Evolutionary conservation across 1,140 invertebrate genomes (phyloP).

Genomic region (Trinorchestia longiramus): DNA sequence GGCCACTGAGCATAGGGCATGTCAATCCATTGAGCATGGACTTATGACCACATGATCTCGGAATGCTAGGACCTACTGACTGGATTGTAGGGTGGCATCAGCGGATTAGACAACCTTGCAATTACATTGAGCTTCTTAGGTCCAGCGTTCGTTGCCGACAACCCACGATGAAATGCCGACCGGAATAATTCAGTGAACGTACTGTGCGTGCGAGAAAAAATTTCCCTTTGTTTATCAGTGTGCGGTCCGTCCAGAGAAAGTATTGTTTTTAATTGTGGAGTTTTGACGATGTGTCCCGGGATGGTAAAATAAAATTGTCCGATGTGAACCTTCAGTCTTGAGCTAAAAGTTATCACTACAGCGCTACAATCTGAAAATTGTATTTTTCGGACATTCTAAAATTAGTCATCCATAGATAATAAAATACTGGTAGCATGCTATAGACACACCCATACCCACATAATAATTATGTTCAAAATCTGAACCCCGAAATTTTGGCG

Average conservation of each 20-base stretch:
- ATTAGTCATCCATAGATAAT: too few species aligned
- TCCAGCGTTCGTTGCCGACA: background rate
- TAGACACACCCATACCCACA: too few species aligned
- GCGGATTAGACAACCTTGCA: background rate
- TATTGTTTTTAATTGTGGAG: background rate
- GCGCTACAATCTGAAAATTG: too few species aligned
- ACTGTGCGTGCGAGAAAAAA: background rate
- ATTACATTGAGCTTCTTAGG: background rate
- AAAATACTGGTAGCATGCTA: too few species aligned
- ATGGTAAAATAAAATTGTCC: too few species aligned
- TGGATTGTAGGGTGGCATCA: background rate
- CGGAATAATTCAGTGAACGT: background rate
- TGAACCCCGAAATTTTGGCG: too few species aligned
- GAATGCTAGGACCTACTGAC: background rate
- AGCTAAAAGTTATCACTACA: too few species aligned
- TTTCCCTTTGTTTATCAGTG: background rate
- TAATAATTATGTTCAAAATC: too few species aligned
- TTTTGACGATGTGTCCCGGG: background rate
- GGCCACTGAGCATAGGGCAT: background rate
- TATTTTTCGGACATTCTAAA: too few species aligned
- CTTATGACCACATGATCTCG: background rate
- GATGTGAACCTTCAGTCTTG: too few species aligned
- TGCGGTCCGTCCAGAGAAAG: background rate
- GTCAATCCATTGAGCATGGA: background rate
- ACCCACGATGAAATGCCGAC: background rate